Evolutionary conservation across 2,888 invertebrate genomes (phyloP).

Genomic region (Scrobipalpa costella): DNA sequence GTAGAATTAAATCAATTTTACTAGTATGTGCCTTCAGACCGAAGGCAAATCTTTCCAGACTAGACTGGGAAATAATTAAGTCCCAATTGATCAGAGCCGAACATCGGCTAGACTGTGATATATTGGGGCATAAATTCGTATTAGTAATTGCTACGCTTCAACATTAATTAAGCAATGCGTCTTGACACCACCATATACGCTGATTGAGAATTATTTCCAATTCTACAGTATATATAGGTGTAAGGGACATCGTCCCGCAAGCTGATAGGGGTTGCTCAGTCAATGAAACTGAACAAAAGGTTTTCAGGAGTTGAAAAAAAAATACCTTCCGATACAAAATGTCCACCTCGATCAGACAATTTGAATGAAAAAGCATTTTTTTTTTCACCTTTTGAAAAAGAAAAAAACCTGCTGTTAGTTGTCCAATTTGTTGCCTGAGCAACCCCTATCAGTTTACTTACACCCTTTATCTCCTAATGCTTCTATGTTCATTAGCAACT

Average conservation of each 20-base stretch:
- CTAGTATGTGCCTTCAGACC: conserved; percentile 25
- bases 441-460: no score
- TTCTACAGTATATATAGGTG: not conserved
- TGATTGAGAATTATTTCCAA: not conserved
- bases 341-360: not conserved
- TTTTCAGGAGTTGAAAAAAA: no score
- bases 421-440: not conserved
- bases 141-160: conserved; percentile 24
- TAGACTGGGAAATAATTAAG: conserved; percentile 43
- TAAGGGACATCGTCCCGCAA: no score
- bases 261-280: no score
- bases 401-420: no score
- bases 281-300: no score
- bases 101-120: conserved; percentile 22
- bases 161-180: conserved; percentile 19
- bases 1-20: not conserved
- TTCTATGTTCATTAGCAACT: no score
- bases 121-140: conserved; percentile 25
- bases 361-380: no score
- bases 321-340: not conserved
- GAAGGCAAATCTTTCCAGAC: conserved; percentile 34
- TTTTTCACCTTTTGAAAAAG: no score
- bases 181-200: conserved; percentile 5
- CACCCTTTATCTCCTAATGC: no score
- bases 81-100: conserved; percentile 31